Evolutionary conservation across 2,888 invertebrate species (phyloP).

Genomic region (Amphipyra berbera): DNA sequence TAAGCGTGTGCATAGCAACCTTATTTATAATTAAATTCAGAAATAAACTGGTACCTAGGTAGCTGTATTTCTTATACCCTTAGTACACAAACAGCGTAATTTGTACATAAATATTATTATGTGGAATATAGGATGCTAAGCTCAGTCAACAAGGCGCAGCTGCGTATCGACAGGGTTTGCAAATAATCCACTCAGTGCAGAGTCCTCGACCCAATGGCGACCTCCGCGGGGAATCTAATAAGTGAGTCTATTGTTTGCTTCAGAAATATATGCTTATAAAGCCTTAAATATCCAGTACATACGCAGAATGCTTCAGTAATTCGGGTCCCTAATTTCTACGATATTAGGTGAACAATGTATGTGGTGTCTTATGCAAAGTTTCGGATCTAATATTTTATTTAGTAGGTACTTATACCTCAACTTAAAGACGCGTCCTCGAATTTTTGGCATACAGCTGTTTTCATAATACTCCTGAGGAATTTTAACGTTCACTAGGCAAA

Average conservation of each 20-base stretch:
- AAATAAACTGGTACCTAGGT: neutral
- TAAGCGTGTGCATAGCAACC: conserved; percentile 2
- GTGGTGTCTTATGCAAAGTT: conserved; percentile 7
- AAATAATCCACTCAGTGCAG: conserved; percentile 53
- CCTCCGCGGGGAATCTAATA: conserved; percentile 30
- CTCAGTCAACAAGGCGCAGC: conserved; percentile 50
- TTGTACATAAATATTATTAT: conserved; percentile 3
- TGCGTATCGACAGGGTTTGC: conserved; percentile 56
- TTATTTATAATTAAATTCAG: conserved; percentile 5
- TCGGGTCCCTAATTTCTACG: neutral
- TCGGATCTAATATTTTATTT: conserved; percentile 5
- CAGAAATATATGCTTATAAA: conserved; percentile 21
- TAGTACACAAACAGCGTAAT: neutral
- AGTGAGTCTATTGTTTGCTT: conserved; percentile 29
- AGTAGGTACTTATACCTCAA: neutral
- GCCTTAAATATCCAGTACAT: conserved; percentile 11
- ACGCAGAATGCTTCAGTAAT: neutral
- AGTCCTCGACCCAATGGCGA: conserved; percentile 38
- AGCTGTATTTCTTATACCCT: neutral
- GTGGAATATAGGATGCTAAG: conserved; percentile 9
- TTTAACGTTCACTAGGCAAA: neutral
- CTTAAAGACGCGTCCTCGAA: neutral
- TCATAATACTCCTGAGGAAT: too few species aligned
- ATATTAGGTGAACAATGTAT: neutral
- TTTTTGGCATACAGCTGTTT: too few species aligned